phyloP scores from a whole-genome alignment of 2,113 vertebrate species.

The Poicephalus gulielmi region DNA sequence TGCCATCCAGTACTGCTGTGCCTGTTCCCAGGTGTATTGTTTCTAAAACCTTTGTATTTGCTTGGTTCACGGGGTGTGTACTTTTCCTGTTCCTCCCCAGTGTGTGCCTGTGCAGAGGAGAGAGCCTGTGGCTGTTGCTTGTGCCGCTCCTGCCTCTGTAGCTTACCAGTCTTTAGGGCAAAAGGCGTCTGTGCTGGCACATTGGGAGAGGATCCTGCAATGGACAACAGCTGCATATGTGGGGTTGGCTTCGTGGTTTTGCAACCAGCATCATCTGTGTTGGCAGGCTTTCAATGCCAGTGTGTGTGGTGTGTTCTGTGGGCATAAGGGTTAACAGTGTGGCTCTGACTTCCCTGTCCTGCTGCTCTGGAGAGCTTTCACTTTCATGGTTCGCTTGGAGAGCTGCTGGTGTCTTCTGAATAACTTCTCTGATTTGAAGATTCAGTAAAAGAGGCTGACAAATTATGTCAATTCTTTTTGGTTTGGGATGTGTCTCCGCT shows the following conservation, averaged over 20 bases:
- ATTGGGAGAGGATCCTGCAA: not conserved
- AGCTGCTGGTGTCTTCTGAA: not conserved
- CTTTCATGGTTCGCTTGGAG: accelerated
- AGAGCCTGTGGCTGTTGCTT: not conserved
- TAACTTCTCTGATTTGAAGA: not conserved
- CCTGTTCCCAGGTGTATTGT: not conserved
- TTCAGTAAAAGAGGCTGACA: not conserved
- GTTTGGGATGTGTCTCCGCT: not conserved
- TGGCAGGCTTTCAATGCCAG: not conserved
- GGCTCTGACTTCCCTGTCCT: not conserved
- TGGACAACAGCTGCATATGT: not conserved
- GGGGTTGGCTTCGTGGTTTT: not conserved
- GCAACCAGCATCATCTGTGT: not conserved
- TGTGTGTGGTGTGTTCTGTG: accelerated
- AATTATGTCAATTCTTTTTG: not conserved
- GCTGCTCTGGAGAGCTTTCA: not conserved
- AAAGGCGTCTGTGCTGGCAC: accelerated
- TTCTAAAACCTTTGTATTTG: not conserved
- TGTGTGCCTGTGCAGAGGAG: accelerated
- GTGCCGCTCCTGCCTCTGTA: not conserved
- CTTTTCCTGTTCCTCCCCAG: not conserved
- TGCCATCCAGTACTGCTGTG: not conserved
- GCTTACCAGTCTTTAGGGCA: not conserved
- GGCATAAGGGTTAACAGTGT: not conserved
- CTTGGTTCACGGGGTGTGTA: not conserved